Percentiles rank a stretch among this genome's conserved stretches.
phyloP scores from a whole-genome alignment of 2,113 vertebrate species.

The Alethe castanea region DNA sequence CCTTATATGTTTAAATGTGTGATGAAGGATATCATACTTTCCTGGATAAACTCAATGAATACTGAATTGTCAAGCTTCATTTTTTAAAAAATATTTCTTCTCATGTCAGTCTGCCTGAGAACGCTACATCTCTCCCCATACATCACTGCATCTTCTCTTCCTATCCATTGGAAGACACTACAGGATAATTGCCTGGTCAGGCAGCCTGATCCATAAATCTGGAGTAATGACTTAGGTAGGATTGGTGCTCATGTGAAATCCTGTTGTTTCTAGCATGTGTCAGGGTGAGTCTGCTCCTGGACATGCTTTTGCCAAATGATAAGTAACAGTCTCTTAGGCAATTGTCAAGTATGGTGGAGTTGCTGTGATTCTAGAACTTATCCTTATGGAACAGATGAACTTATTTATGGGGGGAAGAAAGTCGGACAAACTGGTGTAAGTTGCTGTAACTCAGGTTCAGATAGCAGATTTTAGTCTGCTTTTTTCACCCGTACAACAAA shows the following conservation, averaged over 20 bases:
- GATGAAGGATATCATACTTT: neutral
- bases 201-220: neutral
- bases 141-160: neutral
- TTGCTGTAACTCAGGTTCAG: neutral
- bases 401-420: neutral
- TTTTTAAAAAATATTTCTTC: neutral
- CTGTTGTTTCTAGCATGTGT: neutral
- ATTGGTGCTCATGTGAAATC: neutral
- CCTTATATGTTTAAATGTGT: neutral
- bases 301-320: neutral
- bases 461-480: neutral
- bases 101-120: neutral
- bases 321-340: neutral
- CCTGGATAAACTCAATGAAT: neutral
- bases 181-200: neutral
- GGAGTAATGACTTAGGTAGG: neutral
- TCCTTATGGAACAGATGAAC: neutral
- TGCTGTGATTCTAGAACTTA: neutral
- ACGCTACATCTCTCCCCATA: neutral
- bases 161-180: too few species aligned
- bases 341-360: neutral
- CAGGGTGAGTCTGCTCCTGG: accelerated
- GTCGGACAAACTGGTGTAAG: neutral
- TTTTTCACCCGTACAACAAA: neutral
- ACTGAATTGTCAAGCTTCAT: neutral